Percentiles rank a stretch among this genome's conserved stretches.
phyloP scores from a whole-genome alignment of 2,113 vertebrate genomes.

The Crotophaga sulcirostris region DNA sequence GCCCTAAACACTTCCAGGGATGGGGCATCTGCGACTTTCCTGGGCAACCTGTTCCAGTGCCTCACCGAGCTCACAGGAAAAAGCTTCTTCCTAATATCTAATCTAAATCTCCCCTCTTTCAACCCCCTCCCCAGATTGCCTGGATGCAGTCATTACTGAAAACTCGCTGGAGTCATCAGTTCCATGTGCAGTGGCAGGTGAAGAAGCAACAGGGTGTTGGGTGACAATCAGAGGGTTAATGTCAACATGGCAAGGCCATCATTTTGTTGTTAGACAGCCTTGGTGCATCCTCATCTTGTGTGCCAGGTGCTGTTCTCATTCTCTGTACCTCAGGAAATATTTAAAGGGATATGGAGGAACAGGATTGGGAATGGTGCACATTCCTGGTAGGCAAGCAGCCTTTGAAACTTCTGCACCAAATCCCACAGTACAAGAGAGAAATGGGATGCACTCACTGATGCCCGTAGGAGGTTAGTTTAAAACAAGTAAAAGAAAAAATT shows the following conservation, averaged over 20 bases:
- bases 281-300: accelerated
- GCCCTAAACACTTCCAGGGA: no score
- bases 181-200: accelerated
- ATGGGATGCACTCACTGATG: accelerated
- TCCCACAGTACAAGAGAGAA: background rate
- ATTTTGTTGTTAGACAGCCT: no score
- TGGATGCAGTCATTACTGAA: no score
- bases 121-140: no score
- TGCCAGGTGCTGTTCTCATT: background rate
- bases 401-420: background rate
- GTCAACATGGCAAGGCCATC: background rate
- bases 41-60: no score
- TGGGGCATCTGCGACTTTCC: no score
- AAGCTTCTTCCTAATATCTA: no score
- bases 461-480: background rate
- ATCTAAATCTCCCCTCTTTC: no score
- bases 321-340: background rate
- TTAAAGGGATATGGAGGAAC: accelerated
- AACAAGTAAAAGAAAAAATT: background rate
- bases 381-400: background rate
- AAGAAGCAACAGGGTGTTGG: background rate
- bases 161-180: no score
- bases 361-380: background rate
- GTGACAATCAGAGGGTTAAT: background rate
- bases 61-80: no score